Base-by-base conservation (phyloP, 2,113 vertebrate genomes). In the Leptobrachium leishanense region DNA sequence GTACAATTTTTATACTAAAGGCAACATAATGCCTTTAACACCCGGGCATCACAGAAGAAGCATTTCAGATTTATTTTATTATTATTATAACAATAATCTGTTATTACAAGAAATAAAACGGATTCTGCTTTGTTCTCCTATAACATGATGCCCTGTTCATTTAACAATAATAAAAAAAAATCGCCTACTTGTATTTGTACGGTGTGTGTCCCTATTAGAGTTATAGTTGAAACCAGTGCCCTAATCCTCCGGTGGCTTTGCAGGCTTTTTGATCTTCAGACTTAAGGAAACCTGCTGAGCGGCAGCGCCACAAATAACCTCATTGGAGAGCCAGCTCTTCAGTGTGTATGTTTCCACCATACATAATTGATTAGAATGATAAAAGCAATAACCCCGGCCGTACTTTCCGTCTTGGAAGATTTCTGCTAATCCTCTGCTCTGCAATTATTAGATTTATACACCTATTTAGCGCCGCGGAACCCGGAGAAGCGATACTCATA, bases 311-410 rank as follows among this genome's bases (percentile, higher is more conserved):
- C 77, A 80, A 80, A 80, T 80, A 80, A 80, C 77, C 70, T 68
- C 71, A 80, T 80, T 80, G 77, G 77, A 67, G 70, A 74, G 77
- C 77, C 77, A 80, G 54, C 59, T 20, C 71, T 80, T 74, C 77
- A 41, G 41, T 68, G 70, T 80, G 70, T 59, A 74, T 74, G 71
- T 68, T 80, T 74, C 77, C 64, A 80, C 77, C 77, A 80, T 80
- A 59, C 77, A 80, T 80, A 80, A 80, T 80, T 80, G 77, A 80
- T 80, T 80, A 80, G 71, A 46, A 74, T 80, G 77, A 80, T 80
- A 80, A 80, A 80, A 80, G 77, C 71, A 68, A 67, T 74, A 74
- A 74, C 50, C 64, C 53, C 57, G 50, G 63, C 20, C 71, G 53
- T 68, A 80, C 74, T 80, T 74, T 68, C 43, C 50, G 44, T 68